Base-by-base conservation (phyloP, 2,888 invertebrate genomes). In the Nephrocerus scutellatus region DNA sequence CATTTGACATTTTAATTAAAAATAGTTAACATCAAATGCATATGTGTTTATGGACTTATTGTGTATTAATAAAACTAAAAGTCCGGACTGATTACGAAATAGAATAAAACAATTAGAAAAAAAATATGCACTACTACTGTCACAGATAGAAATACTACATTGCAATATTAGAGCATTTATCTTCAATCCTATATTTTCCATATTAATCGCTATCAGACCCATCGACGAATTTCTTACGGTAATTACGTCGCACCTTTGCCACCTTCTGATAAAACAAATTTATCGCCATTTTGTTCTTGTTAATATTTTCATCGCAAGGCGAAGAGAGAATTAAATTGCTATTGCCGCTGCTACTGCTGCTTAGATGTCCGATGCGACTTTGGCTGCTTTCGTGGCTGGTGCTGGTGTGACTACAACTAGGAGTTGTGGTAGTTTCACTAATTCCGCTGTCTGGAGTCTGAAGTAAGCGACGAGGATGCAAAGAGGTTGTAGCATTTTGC, bases 151-250 rank as follows among this genome's bases (percentile, higher is more conserved):
- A n/a, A n/a, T n/a, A n/a, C n/a, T n/a, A n/a, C n/a, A n/a, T n/a
- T n/a, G n/a, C n/a, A n/a, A n/a, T n/a, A n/a, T n/a, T n/a, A n/a
- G n/a, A n/a, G n/a, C n/a, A n/a, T n/a, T n/a, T n/a, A n/a, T n/a
- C n/a, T n/a, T n/a, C n/a, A n/a, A n/a, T n/a, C n/a, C n/a, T n/a
- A n/a, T 16, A 7, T n/a, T 4, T 5, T 31, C 22, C 41, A 43
- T 20, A 14, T 60, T 61, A 72, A 61, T 79, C 79, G 30, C 79
- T 80, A 58, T 80, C 80, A 0, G 80, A 79, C 47, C 79, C 78
- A 41, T 59, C 57, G 20, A 60, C 68, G 62, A 79, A 74, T 52
- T 76, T 77, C 59, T 72, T 76, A 52, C 78, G 72, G 59, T 78
- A 76, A 59, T 79, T 78, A 41, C 79, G 69, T 6, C 78, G 70